Conservation (phyloP, 35 echinoderm and acorn worm species). For the Stichopus chloronotus region DNA sequence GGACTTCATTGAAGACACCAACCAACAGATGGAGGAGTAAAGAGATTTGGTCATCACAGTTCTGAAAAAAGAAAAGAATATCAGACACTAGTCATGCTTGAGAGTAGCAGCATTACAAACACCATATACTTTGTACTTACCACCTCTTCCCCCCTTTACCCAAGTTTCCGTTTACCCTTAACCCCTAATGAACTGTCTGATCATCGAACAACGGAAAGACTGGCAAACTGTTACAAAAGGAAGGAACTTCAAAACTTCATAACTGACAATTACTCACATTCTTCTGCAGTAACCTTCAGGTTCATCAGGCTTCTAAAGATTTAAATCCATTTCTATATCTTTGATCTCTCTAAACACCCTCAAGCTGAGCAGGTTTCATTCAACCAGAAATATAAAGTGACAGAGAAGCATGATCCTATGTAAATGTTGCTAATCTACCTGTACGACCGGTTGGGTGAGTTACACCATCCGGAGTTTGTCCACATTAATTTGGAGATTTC, state of each 20-base stretch:
- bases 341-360: too few relatives aligned
- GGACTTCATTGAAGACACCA: constrained; percentile 33
- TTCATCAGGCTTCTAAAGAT: not conserved
- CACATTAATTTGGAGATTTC: constrained; percentile 69
- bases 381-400: too few relatives aligned
- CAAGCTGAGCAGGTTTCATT: too few relatives aligned
- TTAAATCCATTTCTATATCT: too few relatives aligned
- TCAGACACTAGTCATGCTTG: not conserved
- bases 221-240: not conserved
- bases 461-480: constrained; percentile 61
- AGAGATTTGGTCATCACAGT: constrained; percentile 27
- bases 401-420: too few relatives aligned
- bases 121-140: too few relatives aligned
- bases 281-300: not conserved
- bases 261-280: not conserved
- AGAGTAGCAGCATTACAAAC: not conserved
- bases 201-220: not conserved
- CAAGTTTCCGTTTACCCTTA: too few relatives aligned
- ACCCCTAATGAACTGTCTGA: too few relatives aligned
- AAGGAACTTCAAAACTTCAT: not conserved
- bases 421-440: constrained; percentile 5
- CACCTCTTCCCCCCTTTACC: too few relatives aligned
- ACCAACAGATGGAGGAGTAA: constrained; percentile 11
- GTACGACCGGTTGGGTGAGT: constrained; percentile 7
- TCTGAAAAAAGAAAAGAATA: not conserved